Percentiles rank a stretch among this genome's conserved stretches.
phyloP scores from a whole-genome alignment of 2,888 invertebrate species.

The Magallana nippona region DNA sequence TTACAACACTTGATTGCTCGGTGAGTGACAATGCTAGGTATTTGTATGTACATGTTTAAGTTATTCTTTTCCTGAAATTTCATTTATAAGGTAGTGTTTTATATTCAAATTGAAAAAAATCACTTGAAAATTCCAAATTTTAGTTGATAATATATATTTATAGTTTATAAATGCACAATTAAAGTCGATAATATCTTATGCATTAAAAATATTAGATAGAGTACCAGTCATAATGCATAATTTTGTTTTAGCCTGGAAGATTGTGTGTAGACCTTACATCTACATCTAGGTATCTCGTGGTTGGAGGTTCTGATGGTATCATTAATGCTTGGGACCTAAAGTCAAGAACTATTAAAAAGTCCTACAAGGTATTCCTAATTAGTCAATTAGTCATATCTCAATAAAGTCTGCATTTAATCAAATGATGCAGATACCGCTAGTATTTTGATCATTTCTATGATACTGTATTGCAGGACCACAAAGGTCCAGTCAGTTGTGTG shows the following conservation, averaged over 20 bases:
- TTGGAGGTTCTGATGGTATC: constrained; percentile 70
- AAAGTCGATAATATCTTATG: neutral
- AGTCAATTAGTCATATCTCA: neutral
- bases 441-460: neutral
- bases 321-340: constrained; percentile 77
- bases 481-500: constrained; percentile 73
- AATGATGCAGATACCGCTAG: neutral
- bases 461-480: constrained; percentile 70
- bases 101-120: too few species aligned
- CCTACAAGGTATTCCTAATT: constrained; percentile 69
- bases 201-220: too few species aligned
- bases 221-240: too few species aligned
- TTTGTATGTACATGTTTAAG: too few species aligned
- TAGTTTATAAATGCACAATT: too few species aligned
- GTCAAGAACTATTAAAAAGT: constrained; percentile 71
- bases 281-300: constrained; percentile 71
- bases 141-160: too few species aligned
- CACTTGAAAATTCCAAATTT: too few species aligned
- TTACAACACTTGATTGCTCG: constrained; percentile 58
- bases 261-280: constrained; percentile 73
- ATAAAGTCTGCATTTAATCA: too few species aligned
- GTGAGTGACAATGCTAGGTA: constrained; percentile 52
- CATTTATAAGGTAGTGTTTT: too few species aligned
- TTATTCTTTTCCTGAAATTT: too few species aligned
- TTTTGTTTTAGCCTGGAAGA: constrained; percentile 67